phyloP scores from a whole-genome alignment of 1,140 invertebrate species.

The Battus philenor region DNA sequence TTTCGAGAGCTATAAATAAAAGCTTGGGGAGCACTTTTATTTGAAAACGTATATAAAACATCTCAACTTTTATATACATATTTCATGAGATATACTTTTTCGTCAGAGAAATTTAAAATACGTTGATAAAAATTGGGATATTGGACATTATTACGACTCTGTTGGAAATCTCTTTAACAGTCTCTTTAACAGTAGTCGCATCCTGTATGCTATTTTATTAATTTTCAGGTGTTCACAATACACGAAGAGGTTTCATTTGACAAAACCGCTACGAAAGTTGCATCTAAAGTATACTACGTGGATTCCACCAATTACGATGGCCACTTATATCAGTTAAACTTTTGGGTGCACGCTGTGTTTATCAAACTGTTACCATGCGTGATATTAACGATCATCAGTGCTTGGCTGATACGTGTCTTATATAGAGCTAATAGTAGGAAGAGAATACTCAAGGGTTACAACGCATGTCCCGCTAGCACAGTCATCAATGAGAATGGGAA shows the following conservation, averaged over 20 bases:
- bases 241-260: constrained; percentile 62
- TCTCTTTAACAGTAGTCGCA: too few relatives aligned
- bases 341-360: constrained; percentile 92
- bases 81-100: too few relatives aligned
- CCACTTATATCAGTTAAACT: constrained; percentile 81
- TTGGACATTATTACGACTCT: too few relatives aligned
- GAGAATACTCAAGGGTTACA: constrained; percentile 80
- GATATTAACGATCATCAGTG: constrained; percentile 88
- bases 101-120: too few relatives aligned
- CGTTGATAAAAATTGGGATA: too few relatives aligned
- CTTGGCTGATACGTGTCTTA: constrained; percentile 86
- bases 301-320: constrained; percentile 80
- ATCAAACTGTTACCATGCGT: constrained; percentile 91
- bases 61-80: too few relatives aligned
- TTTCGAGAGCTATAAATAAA: too few relatives aligned
- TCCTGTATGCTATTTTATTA: neutral
- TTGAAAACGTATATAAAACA: too few relatives aligned
- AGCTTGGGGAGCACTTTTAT: too few relatives aligned
- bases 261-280: constrained; percentile 30
- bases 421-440: constrained; percentile 82
- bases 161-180: too few relatives aligned
- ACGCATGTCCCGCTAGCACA: constrained; percentile 66
- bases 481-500: constrained; percentile 58
- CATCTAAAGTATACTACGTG: constrained; percentile 80
- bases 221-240: constrained; percentile 63